Base-by-base conservation (phyloP, 37 sponge, comb jelly and placozoan species). In the Diacarnus erythraeanus region DNA sequence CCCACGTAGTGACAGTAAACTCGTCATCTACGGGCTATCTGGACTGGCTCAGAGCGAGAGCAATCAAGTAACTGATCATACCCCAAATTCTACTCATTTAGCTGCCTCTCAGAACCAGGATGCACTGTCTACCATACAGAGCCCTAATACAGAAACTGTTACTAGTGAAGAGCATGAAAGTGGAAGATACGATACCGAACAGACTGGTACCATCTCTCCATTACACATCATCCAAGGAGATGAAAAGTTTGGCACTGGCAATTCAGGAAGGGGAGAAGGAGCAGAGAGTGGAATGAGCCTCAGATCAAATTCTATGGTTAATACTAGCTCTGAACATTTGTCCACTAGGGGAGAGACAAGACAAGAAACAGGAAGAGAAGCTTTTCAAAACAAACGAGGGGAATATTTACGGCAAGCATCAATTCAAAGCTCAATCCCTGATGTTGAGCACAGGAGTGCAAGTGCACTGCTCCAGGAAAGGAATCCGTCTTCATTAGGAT, bases 11-110 rank as follows among this genome's bases (percentile, higher is more conserved):
- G 72, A 72, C 59, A 76, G 38, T 63, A 76, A 76, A 37, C 26
- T 76, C 8, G 63, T 76, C 0, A 38, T 76, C 63, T 76, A 76
- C 41, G 77, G 77, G 10, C 35, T 57, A 17, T 38, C 63, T 21
- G 77, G 77, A 3, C 35, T 75, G 38, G 59, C 59, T 3, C 10
- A 6, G 10, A 47, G 10, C 12, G 10, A 47, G 12, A 47, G 12
- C 12, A 12, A 12, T 2, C 34, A 69, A 36, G 37, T 35, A 29
- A 21, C 73, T 54, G 12, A 47, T 10, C 73, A 47, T 23, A 23
- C 73, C 23, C 6, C 6, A 15, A 47, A 47, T 12, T 47, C 51
- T 12, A 27, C 65, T n/a, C n/a, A n/a, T n/a, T n/a, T n/a, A n/a
- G n/a, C n/a, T n/a, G n/a, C n/a, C n/a, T n/a, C n/a, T n/a, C n/a